A percentile compares a stretch with the other conserved stretches of the same genome.
phyloP scores from a whole-genome alignment of 1,140 invertebrate species.

The Drosophila nasuta region DNA sequence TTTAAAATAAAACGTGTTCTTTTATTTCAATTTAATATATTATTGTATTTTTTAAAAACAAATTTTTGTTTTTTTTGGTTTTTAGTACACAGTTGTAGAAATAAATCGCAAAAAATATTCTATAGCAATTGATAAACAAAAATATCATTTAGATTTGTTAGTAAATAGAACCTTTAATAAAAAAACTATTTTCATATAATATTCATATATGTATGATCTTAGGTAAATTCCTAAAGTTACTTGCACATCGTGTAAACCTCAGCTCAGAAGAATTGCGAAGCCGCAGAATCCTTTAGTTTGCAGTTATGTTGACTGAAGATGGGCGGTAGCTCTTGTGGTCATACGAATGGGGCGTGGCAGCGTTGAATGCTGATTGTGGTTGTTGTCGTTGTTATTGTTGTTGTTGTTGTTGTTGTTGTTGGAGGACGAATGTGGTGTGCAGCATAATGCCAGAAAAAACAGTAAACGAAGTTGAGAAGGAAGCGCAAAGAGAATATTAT shows the following conservation, averaged over 20 bases:
- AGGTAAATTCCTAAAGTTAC: neutral
- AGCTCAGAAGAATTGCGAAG: neutral
- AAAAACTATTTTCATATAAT: too few relatives aligned
- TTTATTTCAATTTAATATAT: too few relatives aligned
- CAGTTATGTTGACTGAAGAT: slow-evolving; percentile 34
- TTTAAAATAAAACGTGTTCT: too few relatives aligned
- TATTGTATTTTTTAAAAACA: too few relatives aligned
- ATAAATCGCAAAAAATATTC: too few relatives aligned
- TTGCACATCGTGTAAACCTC: slow-evolving; percentile 11
- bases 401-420: slow-evolving; percentile 65
- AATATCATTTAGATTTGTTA: too few relatives aligned
- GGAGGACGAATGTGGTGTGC: slow-evolving; percentile 77
- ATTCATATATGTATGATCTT: too few relatives aligned
- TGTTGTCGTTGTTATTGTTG: slow-evolving; percentile 54
- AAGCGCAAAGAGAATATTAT: neutral
- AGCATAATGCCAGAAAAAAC: slow-evolving; percentile 73
- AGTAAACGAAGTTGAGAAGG: slow-evolving; percentile 11
- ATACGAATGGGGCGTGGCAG: slow-evolving; percentile 41
- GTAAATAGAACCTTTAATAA: too few relatives aligned
- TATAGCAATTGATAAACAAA: too few relatives aligned
- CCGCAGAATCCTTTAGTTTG: slow-evolving; percentile 58
- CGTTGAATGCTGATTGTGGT: slow-evolving; percentile 32
- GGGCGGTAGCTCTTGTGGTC: slow-evolving; percentile 41
- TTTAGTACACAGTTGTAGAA: too few relatives aligned
- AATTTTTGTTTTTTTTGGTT: too few relatives aligned